These are phyloP conservation scores for Callinectes sapidus DNA, from an alignment of 2,888 invertebrate species.

Conservation along the genomic window DNA sequence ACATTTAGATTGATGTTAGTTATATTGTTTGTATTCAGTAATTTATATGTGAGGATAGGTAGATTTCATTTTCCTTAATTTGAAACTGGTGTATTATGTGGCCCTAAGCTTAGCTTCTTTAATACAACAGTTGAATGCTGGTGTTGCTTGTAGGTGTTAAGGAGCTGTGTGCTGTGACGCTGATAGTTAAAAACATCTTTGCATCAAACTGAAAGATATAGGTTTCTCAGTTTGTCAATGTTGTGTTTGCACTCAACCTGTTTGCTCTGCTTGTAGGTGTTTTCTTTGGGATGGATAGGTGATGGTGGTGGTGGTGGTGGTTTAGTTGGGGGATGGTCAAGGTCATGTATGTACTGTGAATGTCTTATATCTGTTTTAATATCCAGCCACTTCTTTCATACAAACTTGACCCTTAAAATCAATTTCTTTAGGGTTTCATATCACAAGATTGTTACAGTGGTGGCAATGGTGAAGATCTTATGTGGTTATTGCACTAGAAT, in stretches of 20 bases:
- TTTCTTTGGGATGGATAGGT: background rate
- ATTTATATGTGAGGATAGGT: too few species aligned
- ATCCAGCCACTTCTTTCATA: too few species aligned
- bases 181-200: background rate
- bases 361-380: too few species aligned
- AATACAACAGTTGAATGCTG: background rate
- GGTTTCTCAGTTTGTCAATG: background rate
- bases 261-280: conserved; percentile 1
- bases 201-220: background rate
- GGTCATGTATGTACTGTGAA: too few species aligned
- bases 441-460: too few species aligned
- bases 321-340: too few species aligned
- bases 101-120: background rate
- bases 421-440: too few species aligned
- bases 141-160: background rate
- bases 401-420: too few species aligned
- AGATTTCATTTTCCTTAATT: background rate
- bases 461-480: too few species aligned
- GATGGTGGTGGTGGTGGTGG: background rate
- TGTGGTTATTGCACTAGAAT: too few species aligned
- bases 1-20: background rate
- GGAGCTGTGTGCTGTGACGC: background rate
- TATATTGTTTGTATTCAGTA: background rate
- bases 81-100: background rate
- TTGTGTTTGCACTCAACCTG: conserved; percentile 1